Evolutionary conservation across 2,888 invertebrate genomes (phyloP).

Genomic region (Phrixothrix hirtus): DNA sequence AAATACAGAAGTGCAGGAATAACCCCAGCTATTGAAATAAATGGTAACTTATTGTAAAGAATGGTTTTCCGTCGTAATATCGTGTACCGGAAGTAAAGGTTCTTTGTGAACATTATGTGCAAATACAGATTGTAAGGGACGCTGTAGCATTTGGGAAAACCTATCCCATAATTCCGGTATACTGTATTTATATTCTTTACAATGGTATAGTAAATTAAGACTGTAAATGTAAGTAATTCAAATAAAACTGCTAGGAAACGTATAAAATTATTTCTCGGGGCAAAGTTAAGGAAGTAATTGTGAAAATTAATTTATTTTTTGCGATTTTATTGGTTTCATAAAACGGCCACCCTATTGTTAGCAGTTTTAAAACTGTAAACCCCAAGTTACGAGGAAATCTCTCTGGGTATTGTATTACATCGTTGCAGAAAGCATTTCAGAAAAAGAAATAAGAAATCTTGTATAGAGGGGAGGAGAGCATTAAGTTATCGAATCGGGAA

Average conservation of each 20-base stretch:
- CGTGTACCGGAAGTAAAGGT: slow-evolving; percentile 40
- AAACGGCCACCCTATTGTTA: slow-evolving; percentile 17
- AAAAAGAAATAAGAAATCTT: slow-evolving; percentile 6
- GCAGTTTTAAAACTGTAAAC: slow-evolving; percentile 5
- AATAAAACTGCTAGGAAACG: slow-evolving; percentile 18
- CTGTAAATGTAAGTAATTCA: slow-evolving; percentile 21
- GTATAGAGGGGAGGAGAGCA: slow-evolving; percentile 7
- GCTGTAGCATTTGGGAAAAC: slow-evolving; percentile 26
- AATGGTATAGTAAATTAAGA: slow-evolving; percentile 20
- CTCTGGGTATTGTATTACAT: slow-evolving; percentile 6
- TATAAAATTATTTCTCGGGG: slow-evolving; percentile 13
- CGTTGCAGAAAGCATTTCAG: slow-evolving; percentile 2
- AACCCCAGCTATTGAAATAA: slow-evolving; percentile 30
- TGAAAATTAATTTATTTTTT: slow-evolving; percentile 22
- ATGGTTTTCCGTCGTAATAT: slow-evolving; percentile 41
- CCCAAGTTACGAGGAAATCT: slow-evolving; percentile 1
- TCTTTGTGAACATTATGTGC: slow-evolving; percentile 45
- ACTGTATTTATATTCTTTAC: slow-evolving; percentile 31
- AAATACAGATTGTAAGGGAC: slow-evolving; percentile 42
- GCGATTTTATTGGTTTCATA: slow-evolving; percentile 24
- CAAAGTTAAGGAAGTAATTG: slow-evolving; percentile 17
- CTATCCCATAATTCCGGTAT: slow-evolving; percentile 26
- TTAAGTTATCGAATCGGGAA: slow-evolving; percentile 20
- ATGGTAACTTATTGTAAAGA: slow-evolving; percentile 42
- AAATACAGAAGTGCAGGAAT: slow-evolving; percentile 5